phyloP scores from a whole-genome alignment of 2,888 invertebrate genomes.

The Halictus quadricinctus region DNA sequence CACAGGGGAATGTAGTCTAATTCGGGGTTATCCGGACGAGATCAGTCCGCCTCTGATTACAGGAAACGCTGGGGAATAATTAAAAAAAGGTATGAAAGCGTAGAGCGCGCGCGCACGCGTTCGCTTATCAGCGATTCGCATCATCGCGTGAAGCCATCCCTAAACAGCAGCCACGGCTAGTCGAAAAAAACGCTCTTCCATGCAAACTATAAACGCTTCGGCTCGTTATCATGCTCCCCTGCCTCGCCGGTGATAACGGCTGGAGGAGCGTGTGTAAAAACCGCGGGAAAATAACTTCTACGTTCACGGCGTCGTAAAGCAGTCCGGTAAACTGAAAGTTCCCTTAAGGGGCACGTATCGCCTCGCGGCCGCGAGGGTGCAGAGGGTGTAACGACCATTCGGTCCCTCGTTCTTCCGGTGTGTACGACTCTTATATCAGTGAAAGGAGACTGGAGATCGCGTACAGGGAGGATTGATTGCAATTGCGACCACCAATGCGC shows the following conservation, averaged over 20 bases:
- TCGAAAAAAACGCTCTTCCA: neutral
- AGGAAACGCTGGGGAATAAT: neutral
- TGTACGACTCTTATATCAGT: constrained; percentile 32
- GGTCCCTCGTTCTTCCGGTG: constrained; percentile 41
- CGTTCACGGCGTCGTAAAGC: constrained; percentile 32
- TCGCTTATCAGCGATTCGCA: constrained; percentile 1
- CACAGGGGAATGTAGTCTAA: no score
- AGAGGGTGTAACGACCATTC: constrained; percentile 42
- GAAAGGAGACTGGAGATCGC: constrained; percentile 38
- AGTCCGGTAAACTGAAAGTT: constrained; percentile 31
- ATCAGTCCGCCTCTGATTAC: neutral
- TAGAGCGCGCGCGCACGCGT: no score
- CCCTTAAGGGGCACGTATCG: constrained; percentile 27
- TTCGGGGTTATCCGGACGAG: neutral
- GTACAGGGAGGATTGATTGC: constrained; percentile 36
- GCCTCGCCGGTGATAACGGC: constrained; percentile 12
- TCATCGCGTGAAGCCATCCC: neutral
- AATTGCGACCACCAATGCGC: constrained; percentile 53
- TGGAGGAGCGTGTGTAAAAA: constrained; percentile 9
- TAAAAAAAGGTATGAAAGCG: neutral
- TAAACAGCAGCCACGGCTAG: neutral
- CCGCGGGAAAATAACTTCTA: constrained; percentile 19
- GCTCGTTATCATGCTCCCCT: constrained; percentile 5
- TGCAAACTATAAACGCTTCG: constrained; percentile 18
- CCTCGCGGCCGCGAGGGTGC: neutral